Evolutionary conservation across 2,113 vertebrate genomes (phyloP).

Genomic region (Austrofundulus limnaeus): DNA sequence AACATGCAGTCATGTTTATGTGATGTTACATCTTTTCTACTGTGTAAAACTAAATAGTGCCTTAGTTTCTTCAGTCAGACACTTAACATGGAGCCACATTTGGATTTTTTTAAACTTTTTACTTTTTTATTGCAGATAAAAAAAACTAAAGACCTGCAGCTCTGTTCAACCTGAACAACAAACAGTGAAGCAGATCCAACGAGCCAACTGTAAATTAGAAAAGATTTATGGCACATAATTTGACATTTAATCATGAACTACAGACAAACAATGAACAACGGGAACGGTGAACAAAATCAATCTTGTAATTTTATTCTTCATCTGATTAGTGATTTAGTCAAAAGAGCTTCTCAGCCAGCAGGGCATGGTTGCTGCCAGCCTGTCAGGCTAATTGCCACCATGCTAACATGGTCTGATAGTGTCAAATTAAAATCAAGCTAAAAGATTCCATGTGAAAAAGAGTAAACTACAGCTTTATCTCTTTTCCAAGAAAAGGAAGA

Average conservation of each 20-base stretch:
- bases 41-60: constrained; percentile 31
- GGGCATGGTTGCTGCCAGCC: neutral
- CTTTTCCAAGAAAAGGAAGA: constrained; percentile 5
- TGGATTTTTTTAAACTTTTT: constrained; percentile 37
- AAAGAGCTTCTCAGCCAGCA: constrained; percentile 7
- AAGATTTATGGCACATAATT: constrained; percentile 30
- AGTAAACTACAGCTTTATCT: neutral
- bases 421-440: neutral
- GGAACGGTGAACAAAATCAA: constrained; percentile 16
- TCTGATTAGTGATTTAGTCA: constrained; percentile 11
- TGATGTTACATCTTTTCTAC: constrained; percentile 40
- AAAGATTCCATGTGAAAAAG: neutral
- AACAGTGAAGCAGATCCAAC: constrained; percentile 22
- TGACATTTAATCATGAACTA: constrained; percentile 38
- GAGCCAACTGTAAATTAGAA: constrained; percentile 18
- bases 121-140: constrained; percentile 16
- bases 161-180: constrained; percentile 27
- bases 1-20: constrained; percentile 33
- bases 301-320: constrained; percentile 16
- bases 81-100: constrained; percentile 21
- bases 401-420: neutral
- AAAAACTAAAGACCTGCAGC: neutral
- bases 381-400: neutral
- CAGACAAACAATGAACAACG: constrained; percentile 24
- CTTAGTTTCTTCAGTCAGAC: constrained; percentile 28